Conservation (phyloP, 2,113 vertebrate genomes). For the Carlito syrichta region DNA sequence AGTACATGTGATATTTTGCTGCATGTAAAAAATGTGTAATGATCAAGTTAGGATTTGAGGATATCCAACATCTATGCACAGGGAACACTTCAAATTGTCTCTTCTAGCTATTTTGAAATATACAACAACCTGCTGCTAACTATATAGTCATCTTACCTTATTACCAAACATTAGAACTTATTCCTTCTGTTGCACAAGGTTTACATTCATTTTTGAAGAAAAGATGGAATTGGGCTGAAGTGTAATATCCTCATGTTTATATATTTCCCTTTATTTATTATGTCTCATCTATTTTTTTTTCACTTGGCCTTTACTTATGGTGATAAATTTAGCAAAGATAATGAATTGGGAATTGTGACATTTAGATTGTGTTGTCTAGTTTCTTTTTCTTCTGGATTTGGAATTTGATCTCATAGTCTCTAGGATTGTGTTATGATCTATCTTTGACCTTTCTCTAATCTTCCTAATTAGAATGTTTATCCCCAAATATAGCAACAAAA, state of each 20-base stretch:
- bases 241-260: background rate
- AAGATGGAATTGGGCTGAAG: background rate
- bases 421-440: background rate
- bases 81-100: background rate
- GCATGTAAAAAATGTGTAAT: background rate
- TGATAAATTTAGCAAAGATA: background rate
- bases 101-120: background rate
- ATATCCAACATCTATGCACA: background rate
- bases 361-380: background rate
- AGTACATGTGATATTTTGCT: background rate
- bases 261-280: background rate
- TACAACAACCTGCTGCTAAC: background rate
- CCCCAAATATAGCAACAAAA: background rate
- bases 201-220: background rate
- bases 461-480: constrained; percentile 22
- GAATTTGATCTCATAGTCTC: background rate
- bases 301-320: background rate
- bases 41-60: background rate
- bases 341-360: background rate
- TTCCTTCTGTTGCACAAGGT: background rate
- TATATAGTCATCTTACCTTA: background rate
- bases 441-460: background rate
- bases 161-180: background rate
- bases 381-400: background rate
- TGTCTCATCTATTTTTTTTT: background rate